Conservation (phyloP, 2,797 vertebrate species). For the Fratercula arctica region DNA sequence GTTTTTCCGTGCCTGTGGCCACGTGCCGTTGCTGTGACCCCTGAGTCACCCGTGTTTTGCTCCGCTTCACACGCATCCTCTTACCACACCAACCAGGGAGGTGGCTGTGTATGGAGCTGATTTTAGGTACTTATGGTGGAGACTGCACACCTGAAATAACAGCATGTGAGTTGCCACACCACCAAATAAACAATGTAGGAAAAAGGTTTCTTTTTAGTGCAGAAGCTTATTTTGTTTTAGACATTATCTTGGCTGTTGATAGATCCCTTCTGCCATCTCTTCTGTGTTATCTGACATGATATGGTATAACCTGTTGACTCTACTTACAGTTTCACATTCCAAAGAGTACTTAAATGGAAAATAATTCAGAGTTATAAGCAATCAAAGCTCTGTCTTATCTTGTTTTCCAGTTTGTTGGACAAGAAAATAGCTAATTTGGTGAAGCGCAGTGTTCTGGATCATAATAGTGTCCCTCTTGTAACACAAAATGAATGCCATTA, state of each 20-base stretch:
- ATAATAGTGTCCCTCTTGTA: neutral
- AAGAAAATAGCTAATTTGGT: neutral
- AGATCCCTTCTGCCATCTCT: conserved; percentile 38
- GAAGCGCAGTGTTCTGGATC: neutral
- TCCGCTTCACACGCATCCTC: neutral
- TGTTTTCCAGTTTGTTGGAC: neutral
- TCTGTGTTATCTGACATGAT: neutral
- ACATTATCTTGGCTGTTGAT: conserved; percentile 47
- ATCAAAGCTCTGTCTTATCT: neutral
- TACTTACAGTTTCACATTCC: conserved; percentile 24
- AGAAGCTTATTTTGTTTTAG: conserved; percentile 49
- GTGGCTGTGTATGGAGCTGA: neutral
- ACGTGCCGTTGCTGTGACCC: neutral
- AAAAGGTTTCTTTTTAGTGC: neutral
- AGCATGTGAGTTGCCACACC: conserved; percentile 18
- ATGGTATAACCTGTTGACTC: conserved; percentile 26
- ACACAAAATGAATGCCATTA: neutral
- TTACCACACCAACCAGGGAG: conserved; percentile 9
- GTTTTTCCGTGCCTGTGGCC: neutral
- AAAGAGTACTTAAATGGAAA: conserved; percentile 38
- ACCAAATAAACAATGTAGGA: conserved; percentile 37
- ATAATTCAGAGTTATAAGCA: neutral
- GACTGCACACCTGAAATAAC: conserved; percentile 66
- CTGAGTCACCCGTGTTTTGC: neutral
- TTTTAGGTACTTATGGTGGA: conserved; percentile 16